Conservation (phyloP, 2,888 invertebrate species). For the Emmelina monodactyla region DNA sequence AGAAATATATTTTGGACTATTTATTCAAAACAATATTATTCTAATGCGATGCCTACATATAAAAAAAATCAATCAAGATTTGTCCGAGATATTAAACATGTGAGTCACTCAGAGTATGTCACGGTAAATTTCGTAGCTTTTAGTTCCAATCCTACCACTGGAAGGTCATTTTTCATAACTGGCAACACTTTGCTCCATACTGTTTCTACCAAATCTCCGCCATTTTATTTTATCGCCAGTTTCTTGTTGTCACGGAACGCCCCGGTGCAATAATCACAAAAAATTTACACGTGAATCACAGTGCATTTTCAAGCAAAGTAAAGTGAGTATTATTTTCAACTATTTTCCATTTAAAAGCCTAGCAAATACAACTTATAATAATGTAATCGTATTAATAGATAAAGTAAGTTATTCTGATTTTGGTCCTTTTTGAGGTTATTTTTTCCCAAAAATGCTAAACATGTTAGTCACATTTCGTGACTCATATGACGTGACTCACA, state of each 20-base stretch:
- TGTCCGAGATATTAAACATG: conserved; percentile 1
- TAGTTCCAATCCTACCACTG: neutral
- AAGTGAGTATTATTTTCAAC: conserved; percentile 7
- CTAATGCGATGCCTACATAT: neutral
- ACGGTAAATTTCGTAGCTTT: conserved; percentile 1
- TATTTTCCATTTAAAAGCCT: conserved; percentile 1
- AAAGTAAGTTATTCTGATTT: conserved; percentile 8
- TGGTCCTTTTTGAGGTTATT: neutral
- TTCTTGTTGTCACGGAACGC: conserved; percentile 1
- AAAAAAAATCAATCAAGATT: neutral
- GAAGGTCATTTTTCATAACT: conserved; percentile 2
- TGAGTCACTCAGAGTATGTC: conserved; percentile 3
- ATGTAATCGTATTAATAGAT: conserved; percentile 6
- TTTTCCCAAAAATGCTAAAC: conserved; percentile 4
- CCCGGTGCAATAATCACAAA: conserved; percentile 3
- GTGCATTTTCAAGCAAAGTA: conserved; percentile 5
- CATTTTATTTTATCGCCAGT: neutral
- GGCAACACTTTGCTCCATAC: conserved; percentile 1
- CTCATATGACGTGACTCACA: neutral
- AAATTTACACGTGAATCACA: conserved; percentile 6
- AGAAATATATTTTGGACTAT: neutral
- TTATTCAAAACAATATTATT: conserved; percentile 2
- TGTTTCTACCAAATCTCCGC: conserved; percentile 1
- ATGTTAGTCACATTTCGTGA: conserved; percentile 6
- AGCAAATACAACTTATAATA: conserved; percentile 1